These are phyloP conservation scores for Colius striatus DNA, from an alignment of 2,113 vertebrate species.

Conservation along the genomic window DNA sequence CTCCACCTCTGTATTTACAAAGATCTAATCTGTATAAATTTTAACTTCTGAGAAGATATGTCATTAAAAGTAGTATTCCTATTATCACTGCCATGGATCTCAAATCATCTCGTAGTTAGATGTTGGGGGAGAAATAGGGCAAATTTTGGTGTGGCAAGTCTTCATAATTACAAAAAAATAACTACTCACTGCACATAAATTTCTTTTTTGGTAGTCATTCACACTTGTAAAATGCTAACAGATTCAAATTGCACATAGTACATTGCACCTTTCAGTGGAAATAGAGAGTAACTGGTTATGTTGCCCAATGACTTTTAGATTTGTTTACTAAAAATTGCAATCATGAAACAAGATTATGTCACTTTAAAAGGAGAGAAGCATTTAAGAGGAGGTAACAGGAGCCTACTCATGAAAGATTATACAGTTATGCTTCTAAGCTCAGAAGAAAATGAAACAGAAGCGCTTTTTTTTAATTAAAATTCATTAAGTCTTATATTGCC, in stretches of 20 bases:
- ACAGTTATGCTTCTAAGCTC: background rate
- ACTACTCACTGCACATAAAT: background rate
- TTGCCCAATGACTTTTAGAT: background rate
- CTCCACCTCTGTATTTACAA: background rate
- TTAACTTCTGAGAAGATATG: background rate
- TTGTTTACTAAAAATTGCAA: conserved; percentile 13
- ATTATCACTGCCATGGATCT: background rate
- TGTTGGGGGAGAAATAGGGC: background rate
- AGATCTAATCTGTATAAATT: background rate
- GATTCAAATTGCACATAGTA: background rate
- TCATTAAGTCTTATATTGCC: background rate
- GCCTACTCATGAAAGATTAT: background rate
- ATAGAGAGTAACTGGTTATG: background rate
- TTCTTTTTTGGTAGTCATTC: background rate
- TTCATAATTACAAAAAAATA: conserved; percentile 10
- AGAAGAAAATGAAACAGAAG: background rate
- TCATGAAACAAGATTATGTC: background rate
- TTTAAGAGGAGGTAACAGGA: background rate
- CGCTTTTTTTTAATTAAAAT: background rate
- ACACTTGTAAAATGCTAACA: background rate
- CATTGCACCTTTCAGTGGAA: background rate
- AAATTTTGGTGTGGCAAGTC: background rate
- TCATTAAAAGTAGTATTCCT: background rate
- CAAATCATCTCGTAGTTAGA: background rate
- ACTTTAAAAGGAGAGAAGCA: background rate